Conservation (phyloP, 2,113 vertebrate species). For the Equus przewalskii region DNA sequence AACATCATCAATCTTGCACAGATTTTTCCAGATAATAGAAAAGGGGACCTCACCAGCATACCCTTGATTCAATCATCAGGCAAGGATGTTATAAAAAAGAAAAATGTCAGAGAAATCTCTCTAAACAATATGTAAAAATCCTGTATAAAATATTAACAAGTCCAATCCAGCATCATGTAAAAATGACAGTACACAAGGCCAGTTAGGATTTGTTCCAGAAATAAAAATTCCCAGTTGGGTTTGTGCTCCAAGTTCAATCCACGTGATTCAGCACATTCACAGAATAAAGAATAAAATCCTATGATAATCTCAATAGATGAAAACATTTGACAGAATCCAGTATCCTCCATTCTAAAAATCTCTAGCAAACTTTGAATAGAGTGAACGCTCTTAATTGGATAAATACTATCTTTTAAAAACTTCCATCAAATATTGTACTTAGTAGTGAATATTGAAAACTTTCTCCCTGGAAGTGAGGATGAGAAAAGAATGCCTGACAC, state of each 20-base stretch:
- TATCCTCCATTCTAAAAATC: neutral
- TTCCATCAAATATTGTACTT: neutral
- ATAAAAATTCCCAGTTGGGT: neutral
- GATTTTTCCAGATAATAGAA: conserved; percentile 8
- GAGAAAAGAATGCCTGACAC: neutral
- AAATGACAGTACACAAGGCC: neutral
- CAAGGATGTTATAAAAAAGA: neutral
- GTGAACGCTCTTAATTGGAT: neutral
- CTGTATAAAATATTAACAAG: neutral
- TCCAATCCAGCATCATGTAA: neutral
- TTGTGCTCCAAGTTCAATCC: neutral
- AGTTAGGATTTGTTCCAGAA: neutral
- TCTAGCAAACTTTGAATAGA: conserved; percentile 7
- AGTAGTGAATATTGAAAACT: neutral
- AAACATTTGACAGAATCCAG: conserved; percentile 37
- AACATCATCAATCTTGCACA: neutral
- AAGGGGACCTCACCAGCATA: neutral
- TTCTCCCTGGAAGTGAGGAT: neutral
- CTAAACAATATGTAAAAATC: conserved; percentile 3
- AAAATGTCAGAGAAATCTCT: neutral
- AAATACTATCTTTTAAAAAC: neutral
- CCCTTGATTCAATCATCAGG: neutral
- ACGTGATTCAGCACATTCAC: neutral
- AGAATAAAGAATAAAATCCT: neutral
- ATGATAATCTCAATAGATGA: neutral